Conservation (phyloP, 2,113 vertebrate species). For the Zapus hudsonius region DNA sequence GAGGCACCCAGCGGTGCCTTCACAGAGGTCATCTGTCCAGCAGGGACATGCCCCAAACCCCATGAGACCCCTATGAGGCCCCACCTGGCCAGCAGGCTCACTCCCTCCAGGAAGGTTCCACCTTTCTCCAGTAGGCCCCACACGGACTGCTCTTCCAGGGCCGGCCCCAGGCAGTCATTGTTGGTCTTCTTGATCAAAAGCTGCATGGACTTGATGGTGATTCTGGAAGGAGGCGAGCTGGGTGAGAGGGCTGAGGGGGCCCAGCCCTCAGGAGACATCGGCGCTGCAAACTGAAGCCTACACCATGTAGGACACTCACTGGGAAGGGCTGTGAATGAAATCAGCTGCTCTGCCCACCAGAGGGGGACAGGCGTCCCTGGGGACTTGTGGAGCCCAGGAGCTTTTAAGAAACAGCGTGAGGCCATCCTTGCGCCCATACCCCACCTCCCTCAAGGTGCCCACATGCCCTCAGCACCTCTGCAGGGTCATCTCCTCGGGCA, state of each 20-base stretch:
- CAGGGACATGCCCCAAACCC: neutral
- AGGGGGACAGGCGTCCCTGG: accelerated
- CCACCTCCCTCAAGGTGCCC: neutral
- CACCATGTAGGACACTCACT: accelerated
- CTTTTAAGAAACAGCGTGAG: neutral
- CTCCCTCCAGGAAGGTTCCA: conserved; percentile 62
- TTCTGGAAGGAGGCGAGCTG: conserved; percentile 1
- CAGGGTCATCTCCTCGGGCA: conserved; percentile 62
- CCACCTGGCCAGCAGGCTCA: conserved; percentile 72
- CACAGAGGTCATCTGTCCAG: neutral
- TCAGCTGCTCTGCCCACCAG: neutral
- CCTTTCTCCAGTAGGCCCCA: conserved; percentile 60
- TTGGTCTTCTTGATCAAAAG: conserved; percentile 40
- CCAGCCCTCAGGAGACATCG: accelerated
- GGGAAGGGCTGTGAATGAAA: neutral
- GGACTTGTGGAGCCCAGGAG: neutral
- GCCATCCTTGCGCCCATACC: accelerated
- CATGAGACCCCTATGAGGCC: accelerated
- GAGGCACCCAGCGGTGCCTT: neutral
- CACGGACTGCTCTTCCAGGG: conserved; percentile 42
- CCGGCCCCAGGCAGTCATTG: neutral
- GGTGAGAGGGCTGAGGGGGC: neutral
- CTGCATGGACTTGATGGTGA: conserved; percentile 56
- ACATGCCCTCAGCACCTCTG: conserved; percentile 22
- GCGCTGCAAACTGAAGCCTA: neutral